Conservation (phyloP, 2,113 vertebrate species). For the Sorex fumeus region DNA sequence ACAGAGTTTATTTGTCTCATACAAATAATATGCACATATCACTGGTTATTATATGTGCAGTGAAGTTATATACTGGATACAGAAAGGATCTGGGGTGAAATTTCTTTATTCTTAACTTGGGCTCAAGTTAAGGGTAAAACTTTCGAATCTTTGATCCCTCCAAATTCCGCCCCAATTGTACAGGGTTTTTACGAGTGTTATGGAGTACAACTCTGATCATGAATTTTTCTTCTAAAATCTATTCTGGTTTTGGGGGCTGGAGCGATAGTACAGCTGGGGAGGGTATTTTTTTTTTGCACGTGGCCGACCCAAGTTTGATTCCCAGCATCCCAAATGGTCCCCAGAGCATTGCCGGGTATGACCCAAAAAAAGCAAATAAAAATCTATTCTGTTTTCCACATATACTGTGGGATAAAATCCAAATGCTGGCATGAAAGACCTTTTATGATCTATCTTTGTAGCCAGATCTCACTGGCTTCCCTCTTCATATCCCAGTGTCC, state of each 20-base stretch:
- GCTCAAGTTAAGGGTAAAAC: slow-evolving; percentile 28
- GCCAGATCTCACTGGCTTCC: slow-evolving; percentile 63
- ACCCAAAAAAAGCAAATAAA: too few relatives aligned
- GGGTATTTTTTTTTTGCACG: too few relatives aligned
- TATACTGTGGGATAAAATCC: slow-evolving; percentile 63
- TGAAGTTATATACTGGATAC: slow-evolving; percentile 43
- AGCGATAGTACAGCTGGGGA: too few relatives aligned
- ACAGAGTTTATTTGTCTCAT: slow-evolving; percentile 71
- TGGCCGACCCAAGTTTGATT: too few relatives aligned
- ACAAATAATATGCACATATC: slow-evolving; percentile 78
- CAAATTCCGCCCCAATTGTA: slow-evolving; percentile 25
- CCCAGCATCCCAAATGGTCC: too few relatives aligned
- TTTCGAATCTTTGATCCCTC: neutral
- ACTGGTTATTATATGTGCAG: slow-evolving; percentile 46
- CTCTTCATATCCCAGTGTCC: slow-evolving; percentile 44
- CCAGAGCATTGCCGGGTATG: too few relatives aligned
- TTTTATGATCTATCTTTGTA: slow-evolving; percentile 76
- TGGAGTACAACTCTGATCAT: slow-evolving; percentile 58
- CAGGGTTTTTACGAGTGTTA: slow-evolving; percentile 9
- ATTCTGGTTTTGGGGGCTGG: neutral
- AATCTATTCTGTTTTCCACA: slow-evolving; percentile 52
- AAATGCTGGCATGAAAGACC: slow-evolving; percentile 68
- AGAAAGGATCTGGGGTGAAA: slow-evolving; percentile 37
- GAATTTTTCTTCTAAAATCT: slow-evolving; percentile 71
- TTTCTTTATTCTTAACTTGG: slow-evolving; percentile 65